Conservation (phyloP, 2,888 invertebrate genomes). For the Seladonia tumulorum region DNA sequence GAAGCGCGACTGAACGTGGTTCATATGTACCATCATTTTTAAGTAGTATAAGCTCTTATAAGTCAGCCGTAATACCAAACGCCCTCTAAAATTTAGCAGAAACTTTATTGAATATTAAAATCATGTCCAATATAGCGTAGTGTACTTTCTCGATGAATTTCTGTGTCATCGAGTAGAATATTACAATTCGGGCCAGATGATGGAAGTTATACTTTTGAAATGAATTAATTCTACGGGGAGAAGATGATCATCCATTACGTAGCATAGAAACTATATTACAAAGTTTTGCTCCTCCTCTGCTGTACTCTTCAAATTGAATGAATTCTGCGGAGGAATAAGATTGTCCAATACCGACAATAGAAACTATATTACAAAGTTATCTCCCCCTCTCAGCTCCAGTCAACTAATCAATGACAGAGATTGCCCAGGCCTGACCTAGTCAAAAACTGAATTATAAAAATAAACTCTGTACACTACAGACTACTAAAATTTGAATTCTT, state of each 20-base stretch:
- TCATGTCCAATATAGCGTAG: no score
- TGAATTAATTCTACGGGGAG: not conserved
- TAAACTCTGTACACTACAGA: not conserved
- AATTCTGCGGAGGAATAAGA: conserved; percentile 1
- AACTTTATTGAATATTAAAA: not conserved
- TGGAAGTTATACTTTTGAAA: not conserved
- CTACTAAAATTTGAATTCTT: not conserved
- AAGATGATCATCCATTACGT: not conserved
- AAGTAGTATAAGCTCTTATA: not conserved
- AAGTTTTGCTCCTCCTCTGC: not conserved
- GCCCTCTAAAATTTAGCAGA: not conserved
- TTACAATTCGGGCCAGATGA: not conserved
- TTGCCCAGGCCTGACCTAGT: not conserved
- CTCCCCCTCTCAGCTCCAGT: not conserved
- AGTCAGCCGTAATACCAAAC: not conserved
- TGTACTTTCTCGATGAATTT: not conserved
- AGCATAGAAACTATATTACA: not conserved
- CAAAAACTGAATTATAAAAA: not conserved
- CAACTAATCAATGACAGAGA: not conserved
- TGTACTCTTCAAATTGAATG: conserved; percentile 3
- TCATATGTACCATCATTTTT: not conserved
- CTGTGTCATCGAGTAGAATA: not conserved
- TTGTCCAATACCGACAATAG: not conserved
- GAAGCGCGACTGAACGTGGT: not conserved
- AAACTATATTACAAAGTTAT: conserved; percentile 2